Evolutionary conservation across 2,888 invertebrate species (phyloP), one percentile per base, ranked within the genome.

Genomic region (Pollenia angustigena): DNA sequence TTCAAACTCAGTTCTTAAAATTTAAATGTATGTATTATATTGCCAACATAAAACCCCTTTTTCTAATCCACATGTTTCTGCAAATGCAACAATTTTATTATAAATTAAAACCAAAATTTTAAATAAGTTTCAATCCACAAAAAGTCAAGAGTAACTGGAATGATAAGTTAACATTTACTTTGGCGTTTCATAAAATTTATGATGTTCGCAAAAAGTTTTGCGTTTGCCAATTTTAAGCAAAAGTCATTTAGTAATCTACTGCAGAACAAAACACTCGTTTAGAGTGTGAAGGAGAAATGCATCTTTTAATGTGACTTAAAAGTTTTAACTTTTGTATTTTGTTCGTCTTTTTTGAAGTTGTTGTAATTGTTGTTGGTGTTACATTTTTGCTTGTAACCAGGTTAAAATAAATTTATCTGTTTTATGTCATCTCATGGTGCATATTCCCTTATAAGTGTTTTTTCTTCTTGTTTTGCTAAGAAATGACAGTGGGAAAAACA

Each of bases 341-440:
- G 32, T 32, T 32, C 32, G 32, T 6, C 23, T 32, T 58, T 78
- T 32, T 32, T 32, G 32, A 6, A 32, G 32, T 32, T 6, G 32
- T 32, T 32, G 32, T 56, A 46, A 14, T 18, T 72, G n/a, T 14
- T 48, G 56, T 66, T 81, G 74, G 12, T 66, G 54, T 23, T 58
- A 16, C 48, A 16, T 50, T 42, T n/a, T 58, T 68, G 66, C 44
- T 44, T 46, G 54, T 78, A 79, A 74, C 72, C 76, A 81, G 68
- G 60, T 74, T 85, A 50, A 78, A 68, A 54, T 62, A 62, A 81
- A 78, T 81, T 60, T 81, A 85, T 74, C 81, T 78, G 52, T 76
- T 72, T 60, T 71, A 78, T 64, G 71, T 23, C 64, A 81, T 74
- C 46, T 81, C 64, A 64, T 64, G 64, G 18, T 58, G 62, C 72